Conservation (phyloP, 2,888 invertebrate species). For the Pammene aurita region DNA sequence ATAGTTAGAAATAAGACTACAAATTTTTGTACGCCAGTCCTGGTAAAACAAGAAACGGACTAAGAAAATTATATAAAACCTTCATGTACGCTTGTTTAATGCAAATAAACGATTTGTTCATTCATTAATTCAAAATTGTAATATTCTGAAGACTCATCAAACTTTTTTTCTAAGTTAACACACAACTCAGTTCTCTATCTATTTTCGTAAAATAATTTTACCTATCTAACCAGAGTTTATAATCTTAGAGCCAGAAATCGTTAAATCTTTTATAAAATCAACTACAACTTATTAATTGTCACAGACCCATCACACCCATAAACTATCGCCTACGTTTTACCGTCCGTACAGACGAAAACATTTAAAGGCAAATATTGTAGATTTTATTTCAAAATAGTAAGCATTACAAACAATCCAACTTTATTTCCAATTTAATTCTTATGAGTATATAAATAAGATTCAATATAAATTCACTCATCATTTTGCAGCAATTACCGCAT, state of each 20-base stretch:
- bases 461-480: slow-evolving; percentile 38
- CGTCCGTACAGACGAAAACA: not conserved
- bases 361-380: slow-evolving; percentile 14
- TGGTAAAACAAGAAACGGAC: too few species aligned
- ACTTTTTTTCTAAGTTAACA: too few species aligned
- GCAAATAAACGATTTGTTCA: too few species aligned
- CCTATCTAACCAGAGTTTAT: too few species aligned
- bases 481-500: slow-evolving; percentile 54
- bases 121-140: too few species aligned
- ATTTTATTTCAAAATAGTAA: slow-evolving; percentile 20
- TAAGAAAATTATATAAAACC: too few species aligned
- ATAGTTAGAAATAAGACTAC: too few species aligned
- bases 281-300: slow-evolving; percentile 20
- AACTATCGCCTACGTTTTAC: slow-evolving; percentile 21
- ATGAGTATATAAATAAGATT: slow-evolving; percentile 38
- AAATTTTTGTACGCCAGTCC: too few species aligned
- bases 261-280: slow-evolving; percentile 1
- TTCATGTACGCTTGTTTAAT: too few species aligned
- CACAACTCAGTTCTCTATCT: too few species aligned
- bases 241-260: not conserved
- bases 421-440: not conserved
- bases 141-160: too few species aligned
- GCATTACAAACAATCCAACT: slow-evolving; percentile 3
- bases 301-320: slow-evolving; percentile 13
- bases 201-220: too few species aligned